phyloP scores from a whole-genome alignment of 2,888 invertebrate species.

The Eupithecia pulchellata region DNA sequence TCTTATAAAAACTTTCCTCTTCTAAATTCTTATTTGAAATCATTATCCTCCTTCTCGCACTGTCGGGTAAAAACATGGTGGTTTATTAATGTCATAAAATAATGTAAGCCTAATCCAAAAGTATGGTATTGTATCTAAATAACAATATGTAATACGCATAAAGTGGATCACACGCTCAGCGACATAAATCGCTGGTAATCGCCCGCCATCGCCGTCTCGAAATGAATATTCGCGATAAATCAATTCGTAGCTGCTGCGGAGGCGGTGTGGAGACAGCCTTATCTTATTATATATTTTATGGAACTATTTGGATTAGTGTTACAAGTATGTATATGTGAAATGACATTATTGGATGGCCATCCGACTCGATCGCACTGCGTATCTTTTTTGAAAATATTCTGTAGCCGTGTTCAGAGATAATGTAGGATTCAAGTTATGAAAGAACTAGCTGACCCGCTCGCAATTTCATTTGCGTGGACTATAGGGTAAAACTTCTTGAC shows the following conservation, averaged over 20 bases:
- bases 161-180: conserved; percentile 51
- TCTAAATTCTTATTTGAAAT: no score
- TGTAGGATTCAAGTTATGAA: no score
- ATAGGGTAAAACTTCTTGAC: no score
- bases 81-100: neutral
- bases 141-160: conserved; percentile 28
- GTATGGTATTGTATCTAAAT: neutral
- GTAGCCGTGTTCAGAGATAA: no score
- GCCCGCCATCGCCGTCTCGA: conserved; percentile 79
- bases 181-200: conserved; percentile 80
- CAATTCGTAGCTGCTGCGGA: conserved; percentile 75
- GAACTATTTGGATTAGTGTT: conserved; percentile 22
- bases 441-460: no score
- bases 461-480: no score
- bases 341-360: no score
- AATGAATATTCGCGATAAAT: conserved; percentile 84
- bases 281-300: neutral
- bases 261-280: conserved; percentile 33
- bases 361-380: no score
- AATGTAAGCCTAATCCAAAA: neutral
- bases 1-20: no score
- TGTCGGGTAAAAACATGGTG: neutral
- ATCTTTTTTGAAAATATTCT: no score
- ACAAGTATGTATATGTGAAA: no score
- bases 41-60: neutral